Base-by-base conservation (phyloP, 2,888 invertebrate genomes). In the Coremacera marginata region DNA sequence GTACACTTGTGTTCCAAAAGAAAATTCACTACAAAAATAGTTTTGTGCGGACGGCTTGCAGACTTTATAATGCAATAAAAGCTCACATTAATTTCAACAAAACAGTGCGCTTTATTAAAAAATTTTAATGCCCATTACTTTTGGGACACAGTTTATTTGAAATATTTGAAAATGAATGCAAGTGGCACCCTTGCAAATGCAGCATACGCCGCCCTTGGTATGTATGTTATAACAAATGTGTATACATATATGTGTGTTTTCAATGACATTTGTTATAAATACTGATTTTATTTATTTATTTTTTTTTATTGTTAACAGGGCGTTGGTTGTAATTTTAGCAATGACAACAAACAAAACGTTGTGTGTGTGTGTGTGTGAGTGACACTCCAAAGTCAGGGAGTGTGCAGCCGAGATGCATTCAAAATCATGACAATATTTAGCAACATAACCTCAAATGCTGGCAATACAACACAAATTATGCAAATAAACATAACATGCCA, bases 261-360 rank as follows among this genome's bases (percentile, higher is more conserved):
- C 37, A 25, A 70, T 80, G 57, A 80, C 83, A 82, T 83, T 81
- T 82, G 82, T 82, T 82, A 82, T 82, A 81, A 82, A 82, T 83
- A 80, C 19, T 34, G 37, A 34, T 67, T 25, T 31, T n/a, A n/a
- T 77, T 70, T 79, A 80, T 11, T 44, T 44, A 1, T 44, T 11
- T 1, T 77, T 80, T 79, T 76, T 80, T 76, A 77, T 78, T 79
- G 81, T 78, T 74, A 80, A 73, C 75, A 71, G 79, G 77, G 78
- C 78, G 78, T 78, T 78, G 78, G 77, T 77, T 77, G 70, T 70
- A 73, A 73, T 65, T 73, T 65, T 19, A n/a, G 63, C 73, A 75
- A 74, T 77, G 77, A 77, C 74, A 77, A 74, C 44, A 70, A 71
- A 31, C 65, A 55, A 60, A 60, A 60, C 22, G 4, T 3, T 25